Conservation (phyloP, 2,113 vertebrate species). For the Neodontobutis hainanensis region DNA sequence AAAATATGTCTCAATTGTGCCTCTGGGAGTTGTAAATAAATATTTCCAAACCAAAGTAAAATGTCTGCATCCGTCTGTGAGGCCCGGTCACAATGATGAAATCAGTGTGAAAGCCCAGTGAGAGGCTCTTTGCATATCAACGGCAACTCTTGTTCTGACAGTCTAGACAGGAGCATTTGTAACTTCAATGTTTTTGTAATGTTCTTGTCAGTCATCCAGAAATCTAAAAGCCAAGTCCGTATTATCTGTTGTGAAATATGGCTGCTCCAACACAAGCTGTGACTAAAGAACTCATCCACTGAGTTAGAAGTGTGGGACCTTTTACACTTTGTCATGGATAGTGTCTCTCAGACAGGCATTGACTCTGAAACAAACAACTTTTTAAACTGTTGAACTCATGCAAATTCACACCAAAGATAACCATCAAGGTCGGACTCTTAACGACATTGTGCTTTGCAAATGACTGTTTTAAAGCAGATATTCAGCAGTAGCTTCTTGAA, state of each 20-base stretch:
- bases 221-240: not conserved
- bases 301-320: slow-evolving; percentile 6
- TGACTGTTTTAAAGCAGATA: no score
- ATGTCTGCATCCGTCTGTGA: slow-evolving; percentile 4
- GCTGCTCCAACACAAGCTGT: not conserved
- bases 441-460: no score
- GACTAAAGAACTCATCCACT: slow-evolving; percentile 12
- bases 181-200: not conserved
- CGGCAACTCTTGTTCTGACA: not conserved
- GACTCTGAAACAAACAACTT: no score
- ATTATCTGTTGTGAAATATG: not conserved
- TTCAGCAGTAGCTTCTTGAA: no score
- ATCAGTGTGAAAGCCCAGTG: slow-evolving; percentile 42
- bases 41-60: slow-evolving; percentile 7
- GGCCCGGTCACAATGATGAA: slow-evolving; percentile 32
- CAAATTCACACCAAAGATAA: no score
- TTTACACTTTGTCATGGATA: no score
- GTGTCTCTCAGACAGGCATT: no score
- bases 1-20: not conserved
- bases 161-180: not conserved
- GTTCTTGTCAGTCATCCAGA: not conserved
- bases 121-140: slow-evolving; percentile 4
- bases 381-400: no score
- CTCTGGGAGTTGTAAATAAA: slow-evolving; percentile 12
- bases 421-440: no score